Base-by-base conservation (phyloP, 1,140 invertebrate genomes). In the Scaptodrosophila lebanonensis region DNA sequence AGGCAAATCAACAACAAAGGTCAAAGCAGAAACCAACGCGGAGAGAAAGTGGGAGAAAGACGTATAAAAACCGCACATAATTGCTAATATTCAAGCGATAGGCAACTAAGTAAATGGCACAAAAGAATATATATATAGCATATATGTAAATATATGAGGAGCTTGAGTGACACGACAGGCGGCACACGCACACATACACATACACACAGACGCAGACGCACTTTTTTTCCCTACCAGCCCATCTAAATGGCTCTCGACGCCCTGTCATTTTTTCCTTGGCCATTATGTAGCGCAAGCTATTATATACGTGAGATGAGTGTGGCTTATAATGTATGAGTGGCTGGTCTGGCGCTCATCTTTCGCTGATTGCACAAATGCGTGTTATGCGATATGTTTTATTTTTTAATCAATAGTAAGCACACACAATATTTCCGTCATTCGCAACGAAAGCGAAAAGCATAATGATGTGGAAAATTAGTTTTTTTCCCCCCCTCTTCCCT, bases 391-490 rank as follows among this genome's bases (percentile, higher is more conserved):
- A 25, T 8, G 3, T 25, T n/a, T 13, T 43, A 43, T 17, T 32
- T 36, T 25, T 5, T 59, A 29, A 42, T 50, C 25, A 33, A 60
- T 2, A 15, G 30, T 8, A 29, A 29, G 20, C n/a, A 17, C 35
- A 7, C 29, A 9, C 9, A 62, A 25, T 40, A 30, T 57, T 66
- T 54, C 22, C 22, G 22, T 8, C 22, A 3, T 11, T 33, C 57
- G 43, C 48, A 68, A 54, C 66, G 56, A 73, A 82, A 79, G 75
- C 38, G 68, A 73, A 82, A 79, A 66, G 61, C 51, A 69, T 75
- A 79, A 79, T 79, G 68, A 69, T 66, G 75, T 69, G 65, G 75
- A 79, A 79, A 79, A 79, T 79, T 82, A 64, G 57, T 82, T 82
- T 75, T 73, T 53, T n/a, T n/a, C 12, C 12, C 3, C 32, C 9